Conservation (phyloP, 1,140 invertebrate species). For the Monochamus saltuarius region DNA sequence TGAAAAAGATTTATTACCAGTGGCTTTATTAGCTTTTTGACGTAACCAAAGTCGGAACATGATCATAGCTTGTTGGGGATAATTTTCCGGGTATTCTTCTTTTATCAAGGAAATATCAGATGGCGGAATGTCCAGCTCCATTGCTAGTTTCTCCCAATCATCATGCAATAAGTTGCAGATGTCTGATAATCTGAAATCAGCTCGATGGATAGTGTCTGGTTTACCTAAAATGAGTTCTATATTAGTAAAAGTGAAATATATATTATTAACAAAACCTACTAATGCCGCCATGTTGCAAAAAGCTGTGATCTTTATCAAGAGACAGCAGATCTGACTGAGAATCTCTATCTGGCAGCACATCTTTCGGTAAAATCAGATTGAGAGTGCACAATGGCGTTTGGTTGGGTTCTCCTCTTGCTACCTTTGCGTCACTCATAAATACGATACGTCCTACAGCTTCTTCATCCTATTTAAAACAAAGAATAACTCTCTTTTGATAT, state of each 20-base stretch:
- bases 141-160: constrained; percentile 75
- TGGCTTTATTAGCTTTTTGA: constrained; percentile 64
- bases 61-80: constrained; percentile 72
- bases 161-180: constrained; percentile 74
- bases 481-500: constrained; percentile 1
- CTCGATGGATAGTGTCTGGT: constrained; percentile 70
- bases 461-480: constrained; percentile 57
- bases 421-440: constrained; percentile 93
- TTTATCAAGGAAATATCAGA: constrained; percentile 72
- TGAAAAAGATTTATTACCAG: constrained; percentile 50
- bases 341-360: constrained; percentile 68
- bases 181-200: constrained; percentile 74
- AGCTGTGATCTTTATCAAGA: constrained; percentile 67
- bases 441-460: constrained; percentile 84
- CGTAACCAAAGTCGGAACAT: constrained; percentile 72
- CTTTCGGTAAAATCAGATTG: constrained; percentile 81
- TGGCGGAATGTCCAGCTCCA: constrained; percentile 68
- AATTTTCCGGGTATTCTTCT: constrained; percentile 68
- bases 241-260: constrained; percentile 15
- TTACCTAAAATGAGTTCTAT: constrained; percentile 46
- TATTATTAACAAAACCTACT: constrained; percentile 54
- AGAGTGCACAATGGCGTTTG: constrained; percentile 89
- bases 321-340: constrained; percentile 73
- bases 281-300: constrained; percentile 59
- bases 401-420: constrained; percentile 76